A percentile compares a stretch with the other conserved stretches of the same genome.
phyloP scores from a whole-genome alignment of 1,140 invertebrate species.

The Venturia canescens region DNA sequence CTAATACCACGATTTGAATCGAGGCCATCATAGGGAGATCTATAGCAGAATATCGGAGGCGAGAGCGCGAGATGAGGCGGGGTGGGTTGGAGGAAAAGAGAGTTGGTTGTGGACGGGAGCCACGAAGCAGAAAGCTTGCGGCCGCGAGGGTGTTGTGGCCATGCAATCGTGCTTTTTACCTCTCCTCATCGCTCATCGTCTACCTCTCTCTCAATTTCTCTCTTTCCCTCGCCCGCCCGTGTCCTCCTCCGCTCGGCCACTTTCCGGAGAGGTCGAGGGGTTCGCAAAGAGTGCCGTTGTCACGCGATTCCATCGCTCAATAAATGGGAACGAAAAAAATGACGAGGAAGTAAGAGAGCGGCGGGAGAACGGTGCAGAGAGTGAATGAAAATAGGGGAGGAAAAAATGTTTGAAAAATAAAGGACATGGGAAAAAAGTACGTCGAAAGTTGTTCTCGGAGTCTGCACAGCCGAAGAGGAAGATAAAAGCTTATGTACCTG shows the following conservation, averaged over 20 bases:
- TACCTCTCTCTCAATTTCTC: constrained; percentile 13
- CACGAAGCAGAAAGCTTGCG: constrained; percentile 5
- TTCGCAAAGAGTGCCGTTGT: constrained; percentile 5
- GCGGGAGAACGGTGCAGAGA: background rate
- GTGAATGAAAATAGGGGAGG: background rate
- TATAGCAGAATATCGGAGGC: constrained; percentile 9
- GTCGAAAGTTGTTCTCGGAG: constrained; percentile 16
- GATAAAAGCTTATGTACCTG: constrained; percentile 37
- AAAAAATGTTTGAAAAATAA: constrained; percentile 6
- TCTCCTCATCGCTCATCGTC: constrained; percentile 18
- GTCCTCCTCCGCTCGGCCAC: constrained; percentile 17
- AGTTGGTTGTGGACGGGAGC: constrained; percentile 5
- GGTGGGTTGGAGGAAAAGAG: background rate
- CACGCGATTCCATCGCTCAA: constrained; percentile 38
- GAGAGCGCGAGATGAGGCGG: background rate
- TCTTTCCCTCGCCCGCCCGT: background rate
- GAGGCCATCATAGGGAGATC: constrained; percentile 1
- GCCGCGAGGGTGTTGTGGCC: constrained; percentile 21
- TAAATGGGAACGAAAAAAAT: constrained; percentile 41
- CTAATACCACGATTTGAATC: constrained; percentile 22
- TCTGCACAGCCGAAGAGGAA: constrained; percentile 29
- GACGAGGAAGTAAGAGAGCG: background rate
- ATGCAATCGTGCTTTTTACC: constrained; percentile 27
- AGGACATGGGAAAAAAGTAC: constrained; percentile 6
- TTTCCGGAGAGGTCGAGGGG: constrained; percentile 37